Base-by-base conservation (phyloP, 92 coral and sea anemone genomes). In the Heteractis magnifica region DNA sequence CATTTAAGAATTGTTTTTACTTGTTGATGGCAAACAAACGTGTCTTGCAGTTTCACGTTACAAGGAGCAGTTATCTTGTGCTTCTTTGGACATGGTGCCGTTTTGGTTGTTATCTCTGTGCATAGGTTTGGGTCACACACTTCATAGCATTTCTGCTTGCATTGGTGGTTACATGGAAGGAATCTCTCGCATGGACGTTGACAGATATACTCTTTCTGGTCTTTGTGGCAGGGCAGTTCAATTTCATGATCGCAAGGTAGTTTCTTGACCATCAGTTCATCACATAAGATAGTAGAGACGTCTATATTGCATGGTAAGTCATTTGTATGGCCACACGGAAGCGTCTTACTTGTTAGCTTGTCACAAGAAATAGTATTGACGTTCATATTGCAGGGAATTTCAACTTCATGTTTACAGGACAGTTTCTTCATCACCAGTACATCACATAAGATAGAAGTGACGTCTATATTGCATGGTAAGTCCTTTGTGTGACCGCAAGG, bases 131-230 rank as follows among this genome's bases (percentile, higher is more conserved):
- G 18, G 77, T 26, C 70, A 79, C 97, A 93, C 11, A 77, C 65
- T 58, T 91, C 82, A 55, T 83, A 72, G 72, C 97, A 93, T 75
- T 49, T 76, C 16, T 92, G 94, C 12, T 87, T 80, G 65, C 94
- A 93, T 20, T 55, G 91, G 49, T 93, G 97, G 55, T 87, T 89
- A 77, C 97, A 93, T 14, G 84, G 77, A 41, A 91, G 91, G 4
- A 52, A 51, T 44, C 75, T 80, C 13, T 50, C 16, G 41, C 97
- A 93, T 3, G 58, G 82, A 72, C 49, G 84, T 16, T 56, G 20
- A 84, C 97, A 93, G 19, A 49, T 21, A n/a, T 86, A 82, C 6
- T 64, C 44, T 8, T 84, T 52, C 2, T 80, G 89, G 72, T 49
- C 77, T 14, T 72, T 78, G 10, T 89, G 86, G 65, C 94, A 93